Percentiles rank a stretch among this genome's conserved stretches.
These are phyloP conservation scores for Lottia scabra DNA, from an alignment of 2,888 invertebrate genomes.

Conservation along the genomic window DNA sequence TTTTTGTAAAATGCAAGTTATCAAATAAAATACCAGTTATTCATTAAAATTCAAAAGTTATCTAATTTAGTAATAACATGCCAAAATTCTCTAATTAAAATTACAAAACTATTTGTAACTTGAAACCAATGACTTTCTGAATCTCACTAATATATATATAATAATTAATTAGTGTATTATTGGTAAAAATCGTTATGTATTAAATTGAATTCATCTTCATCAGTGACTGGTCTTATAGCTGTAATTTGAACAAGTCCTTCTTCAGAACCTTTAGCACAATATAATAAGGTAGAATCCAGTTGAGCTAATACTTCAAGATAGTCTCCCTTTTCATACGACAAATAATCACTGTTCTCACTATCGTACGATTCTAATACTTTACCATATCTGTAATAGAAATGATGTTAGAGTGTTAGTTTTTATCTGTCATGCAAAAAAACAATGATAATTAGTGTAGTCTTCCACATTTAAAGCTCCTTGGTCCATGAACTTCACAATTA, in stretches of 20 bases:
- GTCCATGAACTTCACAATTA: too few species aligned
- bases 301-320: slow-evolving; percentile 45
- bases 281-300: slow-evolving; percentile 43
- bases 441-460: too few species aligned
- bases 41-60: too few species aligned
- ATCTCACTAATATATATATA: not conserved
- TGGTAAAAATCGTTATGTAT: slow-evolving; percentile 35
- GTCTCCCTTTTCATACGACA: slow-evolving; percentile 35
- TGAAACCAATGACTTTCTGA: not conserved
- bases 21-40: too few species aligned
- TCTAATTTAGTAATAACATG: too few species aligned
- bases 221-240: slow-evolving; percentile 36
- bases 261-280: slow-evolving; percentile 41
- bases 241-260: slow-evolving; percentile 41
- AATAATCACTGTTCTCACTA: slow-evolving; percentile 24
- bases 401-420: too few species aligned
- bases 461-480: too few species aligned
- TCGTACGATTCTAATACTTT: slow-evolving; percentile 30
- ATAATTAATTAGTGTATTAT: slow-evolving; percentile 17
- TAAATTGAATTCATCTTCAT: slow-evolving; percentile 35
- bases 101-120: not conserved
- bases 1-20: too few species aligned
- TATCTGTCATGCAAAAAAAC: too few species aligned
- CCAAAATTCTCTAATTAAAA: too few species aligned
- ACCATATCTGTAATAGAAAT: slow-evolving; percentile 30